Conservation (phyloP, 2,113 vertebrate species). For the Narcine bancroftii region DNA sequence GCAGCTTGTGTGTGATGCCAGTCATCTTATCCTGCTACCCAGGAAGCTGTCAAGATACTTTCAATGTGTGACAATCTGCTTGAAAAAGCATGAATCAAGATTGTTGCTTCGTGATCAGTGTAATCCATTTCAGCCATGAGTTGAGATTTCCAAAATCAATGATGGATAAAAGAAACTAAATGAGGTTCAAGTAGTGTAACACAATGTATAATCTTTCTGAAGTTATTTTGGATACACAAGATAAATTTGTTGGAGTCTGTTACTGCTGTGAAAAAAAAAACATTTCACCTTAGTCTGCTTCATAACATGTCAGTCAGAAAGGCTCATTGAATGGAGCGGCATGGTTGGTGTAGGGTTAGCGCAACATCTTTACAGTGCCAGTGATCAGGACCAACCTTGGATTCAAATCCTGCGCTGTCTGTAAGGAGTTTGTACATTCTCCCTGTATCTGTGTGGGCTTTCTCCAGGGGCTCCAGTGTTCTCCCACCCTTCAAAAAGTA, state of each 20-base stretch:
- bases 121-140: background rate
- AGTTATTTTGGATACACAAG: background rate
- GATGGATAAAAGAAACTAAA: background rate
- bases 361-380: too few relatives aligned
- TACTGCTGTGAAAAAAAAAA: background rate
- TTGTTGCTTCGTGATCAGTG: conserved; percentile 2
- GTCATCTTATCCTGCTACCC: conserved; percentile 18
- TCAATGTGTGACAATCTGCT: conserved; percentile 27
- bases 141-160: background rate
- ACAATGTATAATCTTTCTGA: background rate
- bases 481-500: too few relatives aligned
- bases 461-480: too few relatives aligned
- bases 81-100: background rate
- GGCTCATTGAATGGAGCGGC: background rate
- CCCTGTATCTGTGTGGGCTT: too few relatives aligned
- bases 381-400: too few relatives aligned
- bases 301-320: background rate
- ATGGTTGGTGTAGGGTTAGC: too few relatives aligned
- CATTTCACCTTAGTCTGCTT: background rate
- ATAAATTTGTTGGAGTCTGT: background rate
- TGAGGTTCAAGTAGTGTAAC: background rate
- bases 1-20: background rate
- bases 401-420: too few relatives aligned
- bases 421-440: too few relatives aligned
- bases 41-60: conserved; percentile 21